Evolutionary conservation across 2,888 invertebrate genomes (phyloP), one percentile per base, ranked within the genome.

Genomic region (Falcaria lacertinaria): DNA sequence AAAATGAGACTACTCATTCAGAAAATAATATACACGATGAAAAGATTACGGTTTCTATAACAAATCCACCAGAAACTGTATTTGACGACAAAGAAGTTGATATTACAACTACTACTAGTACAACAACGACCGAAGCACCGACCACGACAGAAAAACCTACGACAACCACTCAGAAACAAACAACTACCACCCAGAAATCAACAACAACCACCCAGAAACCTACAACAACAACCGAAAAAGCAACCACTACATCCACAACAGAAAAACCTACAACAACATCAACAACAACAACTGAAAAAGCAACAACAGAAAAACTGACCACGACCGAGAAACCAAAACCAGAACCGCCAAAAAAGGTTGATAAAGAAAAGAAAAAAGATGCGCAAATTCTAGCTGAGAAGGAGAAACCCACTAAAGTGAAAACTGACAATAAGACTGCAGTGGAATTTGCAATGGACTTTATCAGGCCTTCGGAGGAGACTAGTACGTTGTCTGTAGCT

Each of bases 301-400:
- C 67, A 15, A 72, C 74, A 2, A 56, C 62, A 34, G 61, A 43
- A 49, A 53, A 41, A 54, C 28, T 54, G 1, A 64, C 61, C 14
- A 70, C 65, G 35, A 65, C 56, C 36, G 50, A 64, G 42, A 58
- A 54, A 49, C 39, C 50, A 0, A 70, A 67, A 48, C 60, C 59
- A 6, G 73, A 74, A 39, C 72, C 65, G 44, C 70, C 57, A 25
- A 41, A 64, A 0, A 81, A 85, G 54, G 50, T 59, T 4, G 80
- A 84, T 5, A 71, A 71, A 45, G 84, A 87, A 5, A 86, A 86
- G 50, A 85, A 87, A 44, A 85, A 85, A 67, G 83, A 85, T 0
- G 60, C 60, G 4, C 54, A 60, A 1, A 45, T 60, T 1, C 48
- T 44, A 5, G 39, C 37, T 1, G 85, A 85, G 1, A 86, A 85